Conservation (phyloP, 2,888 invertebrate species). For the Polydrusus tereticollis region DNA sequence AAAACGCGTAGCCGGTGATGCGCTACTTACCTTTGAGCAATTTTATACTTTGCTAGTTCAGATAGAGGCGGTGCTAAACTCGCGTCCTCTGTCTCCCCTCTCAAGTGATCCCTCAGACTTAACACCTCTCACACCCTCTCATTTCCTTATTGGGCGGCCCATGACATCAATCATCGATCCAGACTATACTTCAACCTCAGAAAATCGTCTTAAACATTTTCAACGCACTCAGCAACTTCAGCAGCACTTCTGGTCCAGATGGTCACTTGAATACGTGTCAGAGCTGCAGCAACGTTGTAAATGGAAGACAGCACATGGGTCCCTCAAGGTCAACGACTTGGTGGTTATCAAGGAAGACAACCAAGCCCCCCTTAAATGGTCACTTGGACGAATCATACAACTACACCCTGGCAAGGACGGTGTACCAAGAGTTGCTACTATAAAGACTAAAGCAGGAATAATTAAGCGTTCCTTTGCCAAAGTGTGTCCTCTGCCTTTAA, state of each 20-base stretch:
- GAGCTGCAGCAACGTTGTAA: slow-evolving; percentile 17
- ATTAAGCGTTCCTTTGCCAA: too few species aligned
- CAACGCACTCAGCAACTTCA: background rate
- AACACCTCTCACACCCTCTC: background rate
- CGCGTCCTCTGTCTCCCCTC: too few species aligned
- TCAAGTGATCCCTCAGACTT: background rate
- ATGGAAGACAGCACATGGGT: background rate
- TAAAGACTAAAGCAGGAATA: too few species aligned
- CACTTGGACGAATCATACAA: background rate
- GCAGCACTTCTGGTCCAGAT: slow-evolving; percentile 7
- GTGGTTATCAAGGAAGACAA: slow-evolving; percentile 27
- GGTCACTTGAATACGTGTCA: slow-evolving; percentile 22
- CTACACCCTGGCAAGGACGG: too few species aligned
- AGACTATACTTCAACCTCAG: background rate
- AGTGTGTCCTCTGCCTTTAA: too few species aligned
- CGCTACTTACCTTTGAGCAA: background rate
- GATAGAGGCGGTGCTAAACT: too few species aligned
- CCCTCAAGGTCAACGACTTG: background rate
- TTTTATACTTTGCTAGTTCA: background rate
- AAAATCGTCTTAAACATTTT: slow-evolving; percentile 8
- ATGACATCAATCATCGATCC: background rate
- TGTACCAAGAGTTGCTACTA: too few species aligned
- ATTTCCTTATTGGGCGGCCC: background rate
- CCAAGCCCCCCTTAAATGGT: slow-evolving; percentile 19
- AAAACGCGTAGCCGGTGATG: background rate